A percentile compares a stretch with the other conserved stretches of the same genome.
Conservation (phyloP, 2,797 vertebrate species). For the Alcedo quadribrachys region DNA sequence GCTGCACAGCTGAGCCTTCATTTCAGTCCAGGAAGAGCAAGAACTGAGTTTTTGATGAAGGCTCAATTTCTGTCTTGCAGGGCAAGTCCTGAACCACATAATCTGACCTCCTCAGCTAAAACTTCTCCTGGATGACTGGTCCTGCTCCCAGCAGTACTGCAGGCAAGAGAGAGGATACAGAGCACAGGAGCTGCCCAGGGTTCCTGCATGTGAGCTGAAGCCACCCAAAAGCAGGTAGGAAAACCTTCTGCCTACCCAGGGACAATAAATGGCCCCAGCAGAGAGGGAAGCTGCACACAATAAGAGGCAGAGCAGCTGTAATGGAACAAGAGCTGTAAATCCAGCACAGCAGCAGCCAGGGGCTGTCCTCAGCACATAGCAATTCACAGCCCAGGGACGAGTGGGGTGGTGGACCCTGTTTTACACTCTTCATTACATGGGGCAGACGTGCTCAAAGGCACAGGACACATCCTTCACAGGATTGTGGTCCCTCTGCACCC, state of each 20-base stretch:
- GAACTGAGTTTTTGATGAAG: neutral
- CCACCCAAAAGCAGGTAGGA: neutral
- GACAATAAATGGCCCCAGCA: neutral
- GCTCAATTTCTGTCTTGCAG: neutral
- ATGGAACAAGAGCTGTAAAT: neutral
- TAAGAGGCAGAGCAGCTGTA: neutral
- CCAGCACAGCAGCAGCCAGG: neutral
- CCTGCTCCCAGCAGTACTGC: neutral
- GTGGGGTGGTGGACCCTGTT: too few relatives aligned
- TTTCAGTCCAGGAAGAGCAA: neutral
- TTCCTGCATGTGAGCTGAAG: neutral
- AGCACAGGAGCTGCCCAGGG: neutral
- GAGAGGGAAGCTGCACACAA: rapidly evolving
- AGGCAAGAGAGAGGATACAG: neutral
- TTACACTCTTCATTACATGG: neutral
- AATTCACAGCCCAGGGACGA: rapidly evolving
- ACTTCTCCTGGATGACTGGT: neutral
- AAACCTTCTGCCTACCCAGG: neutral
- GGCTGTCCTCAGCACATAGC: neutral
- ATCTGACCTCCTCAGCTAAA: neutral
- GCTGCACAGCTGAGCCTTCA: neutral
- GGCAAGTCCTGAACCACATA: neutral
- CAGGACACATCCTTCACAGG: neutral
- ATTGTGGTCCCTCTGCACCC: neutral
- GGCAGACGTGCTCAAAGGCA: neutral